phyloP scores from a whole-genome alignment of 2,888 invertebrate species.

The Oxystoma pomonae region DNA sequence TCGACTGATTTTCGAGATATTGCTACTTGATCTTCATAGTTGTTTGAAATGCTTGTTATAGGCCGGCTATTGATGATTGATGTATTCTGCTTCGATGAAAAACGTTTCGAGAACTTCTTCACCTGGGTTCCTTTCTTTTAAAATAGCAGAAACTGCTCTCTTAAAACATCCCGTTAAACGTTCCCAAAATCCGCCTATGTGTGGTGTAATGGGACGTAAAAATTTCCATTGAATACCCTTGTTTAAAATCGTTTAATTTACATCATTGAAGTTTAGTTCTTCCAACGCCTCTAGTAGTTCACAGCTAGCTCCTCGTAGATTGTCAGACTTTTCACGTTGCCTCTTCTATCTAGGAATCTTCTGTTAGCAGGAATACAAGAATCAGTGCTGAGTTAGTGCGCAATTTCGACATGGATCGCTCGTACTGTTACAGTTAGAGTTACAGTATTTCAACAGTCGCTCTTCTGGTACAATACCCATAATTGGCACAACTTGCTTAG shows the following conservation, averaged over 20 bases:
- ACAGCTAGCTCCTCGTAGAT: neutral
- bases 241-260: neutral
- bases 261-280: neutral
- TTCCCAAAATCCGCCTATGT: neutral
- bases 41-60: constrained; percentile 1
- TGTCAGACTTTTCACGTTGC: too few relatives aligned
- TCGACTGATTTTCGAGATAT: constrained; percentile 4
- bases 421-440: too few relatives aligned
- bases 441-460: too few relatives aligned
- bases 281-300: neutral
- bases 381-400: too few relatives aligned
- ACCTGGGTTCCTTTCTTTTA: neutral
- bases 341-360: too few relatives aligned
- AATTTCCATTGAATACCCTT: neutral
- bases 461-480: too few relatives aligned
- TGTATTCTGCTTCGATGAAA: constrained; percentile 7
- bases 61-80: neutral
- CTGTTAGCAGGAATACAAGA: too few relatives aligned
- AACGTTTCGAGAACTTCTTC: neutral
- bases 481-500: too few relatives aligned
- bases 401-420: too few relatives aligned
- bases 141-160: neutral
- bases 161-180: neutral
- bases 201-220: neutral
- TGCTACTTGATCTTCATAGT: neutral